Conservation (phyloP, 2,888 invertebrate species). For the Salticus scenicus region DNA sequence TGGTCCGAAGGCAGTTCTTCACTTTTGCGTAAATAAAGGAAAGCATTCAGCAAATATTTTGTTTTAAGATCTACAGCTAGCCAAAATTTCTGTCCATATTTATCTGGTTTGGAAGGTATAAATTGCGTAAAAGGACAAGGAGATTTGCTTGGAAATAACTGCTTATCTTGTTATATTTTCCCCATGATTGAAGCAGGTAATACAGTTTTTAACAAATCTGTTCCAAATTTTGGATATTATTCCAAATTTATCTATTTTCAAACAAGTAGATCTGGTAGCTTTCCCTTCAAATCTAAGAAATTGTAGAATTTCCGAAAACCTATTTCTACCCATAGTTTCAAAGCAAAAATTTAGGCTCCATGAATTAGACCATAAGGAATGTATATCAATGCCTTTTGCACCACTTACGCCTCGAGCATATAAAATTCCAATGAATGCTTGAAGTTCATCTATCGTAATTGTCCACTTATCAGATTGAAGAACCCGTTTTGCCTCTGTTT, state of each 20-base stretch:
- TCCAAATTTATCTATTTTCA: not conserved
- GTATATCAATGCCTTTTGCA: not conserved
- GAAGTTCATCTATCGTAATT: not conserved
- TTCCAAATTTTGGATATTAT: too few relatives aligned
- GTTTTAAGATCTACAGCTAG: too few relatives aligned
- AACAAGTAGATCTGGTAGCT: not conserved
- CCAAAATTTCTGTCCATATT: too few relatives aligned
- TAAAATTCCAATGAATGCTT: not conserved
- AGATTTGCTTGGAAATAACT: too few relatives aligned
- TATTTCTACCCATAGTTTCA: not conserved
- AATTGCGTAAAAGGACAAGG: too few relatives aligned
- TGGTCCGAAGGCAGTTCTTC: too few relatives aligned
- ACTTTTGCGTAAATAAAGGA: too few relatives aligned
- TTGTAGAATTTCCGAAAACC: not conserved
- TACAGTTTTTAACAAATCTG: too few relatives aligned
- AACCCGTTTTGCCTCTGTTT: not conserved
- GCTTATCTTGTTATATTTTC: too few relatives aligned
- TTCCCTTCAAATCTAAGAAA: not conserved
- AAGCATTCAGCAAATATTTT: too few relatives aligned
- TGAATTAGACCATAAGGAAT: slow-evolving; percentile 3
- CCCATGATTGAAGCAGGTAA: too few relatives aligned
- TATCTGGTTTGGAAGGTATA: too few relatives aligned
- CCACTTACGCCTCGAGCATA: not conserved
- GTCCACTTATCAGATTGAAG: not conserved
- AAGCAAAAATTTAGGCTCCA: not conserved